A percentile compares a stretch with the other conserved stretches of the same genome.
These are phyloP conservation scores for Dermochelys coriacea DNA, from an alignment of 2,797 vertebrate genomes.

Conservation along the genomic window DNA sequence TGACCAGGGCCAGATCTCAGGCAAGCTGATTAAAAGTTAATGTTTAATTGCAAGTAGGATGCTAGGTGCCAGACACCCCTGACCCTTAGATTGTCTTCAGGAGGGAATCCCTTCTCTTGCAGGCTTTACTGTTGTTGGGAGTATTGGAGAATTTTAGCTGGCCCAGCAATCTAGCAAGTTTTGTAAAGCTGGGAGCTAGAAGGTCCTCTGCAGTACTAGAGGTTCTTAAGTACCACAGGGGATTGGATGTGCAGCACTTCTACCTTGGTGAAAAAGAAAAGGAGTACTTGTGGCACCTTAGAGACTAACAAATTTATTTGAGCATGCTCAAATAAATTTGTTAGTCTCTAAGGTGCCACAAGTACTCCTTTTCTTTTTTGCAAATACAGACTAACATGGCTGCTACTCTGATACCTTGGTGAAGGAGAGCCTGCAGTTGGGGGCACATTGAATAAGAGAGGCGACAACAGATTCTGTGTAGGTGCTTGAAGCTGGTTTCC, in stretches of 20 bases:
- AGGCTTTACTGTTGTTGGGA: not conserved
- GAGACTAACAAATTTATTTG: no score
- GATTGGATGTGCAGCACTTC: not conserved
- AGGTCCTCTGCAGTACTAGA: not conserved
- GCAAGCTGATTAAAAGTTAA: not conserved
- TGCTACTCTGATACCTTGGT: no score
- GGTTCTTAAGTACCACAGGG: not conserved
- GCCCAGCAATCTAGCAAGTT: not conserved
- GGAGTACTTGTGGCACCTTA: no score
- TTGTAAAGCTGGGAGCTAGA: not conserved
- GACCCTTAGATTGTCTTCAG: not conserved
- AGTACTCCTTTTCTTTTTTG: no score
- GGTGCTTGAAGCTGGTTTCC: not conserved
- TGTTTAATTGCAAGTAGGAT: not conserved
- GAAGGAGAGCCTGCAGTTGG: not conserved
- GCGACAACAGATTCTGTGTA: not conserved
- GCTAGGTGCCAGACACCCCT: not conserved
- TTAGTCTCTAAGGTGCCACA: no score
- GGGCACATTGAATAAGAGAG: not conserved
- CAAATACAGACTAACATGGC: no score
- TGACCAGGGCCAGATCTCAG: not conserved
- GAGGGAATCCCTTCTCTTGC: not conserved
- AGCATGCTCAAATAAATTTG: no score
- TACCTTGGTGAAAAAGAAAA: no score
- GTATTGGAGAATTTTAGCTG: not conserved